Percentiles rank a stretch among this genome's conserved stretches.
phyloP scores from a whole-genome alignment of 1,140 invertebrate species.

The Calosoma granatense region DNA sequence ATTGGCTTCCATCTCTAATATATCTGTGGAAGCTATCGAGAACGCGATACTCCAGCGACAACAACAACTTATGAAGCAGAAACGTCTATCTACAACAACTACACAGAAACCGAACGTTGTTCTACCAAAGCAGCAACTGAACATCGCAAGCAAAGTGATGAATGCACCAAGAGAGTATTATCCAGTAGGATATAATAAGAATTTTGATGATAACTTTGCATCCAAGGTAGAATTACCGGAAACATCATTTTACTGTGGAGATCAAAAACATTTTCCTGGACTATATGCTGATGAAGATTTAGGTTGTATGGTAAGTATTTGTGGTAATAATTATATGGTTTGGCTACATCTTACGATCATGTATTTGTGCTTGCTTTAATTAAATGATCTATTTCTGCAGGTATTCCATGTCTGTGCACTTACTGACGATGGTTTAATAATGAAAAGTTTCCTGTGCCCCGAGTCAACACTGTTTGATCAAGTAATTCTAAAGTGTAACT shows the following conservation, averaged over 20 bases:
- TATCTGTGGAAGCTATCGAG: conserved; percentile 35
- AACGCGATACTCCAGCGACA: conserved; percentile 31
- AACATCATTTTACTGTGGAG: conserved; percentile 79
- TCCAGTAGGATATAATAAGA: conserved; percentile 75
- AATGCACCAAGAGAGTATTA: conserved; percentile 82
- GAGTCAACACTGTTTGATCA: conserved; percentile 83
- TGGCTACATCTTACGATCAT: too few species aligned
- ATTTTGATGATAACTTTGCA: conserved; percentile 77
- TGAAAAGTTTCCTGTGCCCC: conserved; percentile 82
- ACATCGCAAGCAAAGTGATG: conserved; percentile 61
- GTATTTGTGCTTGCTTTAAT: too few species aligned
- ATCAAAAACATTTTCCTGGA: conserved; percentile 82
- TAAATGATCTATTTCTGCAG: conserved; percentile 38
- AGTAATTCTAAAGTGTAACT: conserved; percentile 81
- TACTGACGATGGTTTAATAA: conserved; percentile 77
- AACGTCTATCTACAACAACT: conserved; percentile 20
- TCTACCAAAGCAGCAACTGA: conserved; percentile 27
- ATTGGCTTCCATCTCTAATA: conserved; percentile 20
- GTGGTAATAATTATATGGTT: conserved; percentile 7
- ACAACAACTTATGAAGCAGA: conserved; percentile 17
- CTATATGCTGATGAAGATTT: conserved; percentile 81
- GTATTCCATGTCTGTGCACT: conserved; percentile 83
- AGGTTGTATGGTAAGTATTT: conserved; percentile 84
- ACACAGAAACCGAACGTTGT: conserved; percentile 20
- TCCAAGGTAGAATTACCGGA: conserved; percentile 73